These are phyloP conservation scores for Sinotaia quadrata DNA, from an alignment of 2,888 invertebrate genomes.

Conservation along the genomic window DNA sequence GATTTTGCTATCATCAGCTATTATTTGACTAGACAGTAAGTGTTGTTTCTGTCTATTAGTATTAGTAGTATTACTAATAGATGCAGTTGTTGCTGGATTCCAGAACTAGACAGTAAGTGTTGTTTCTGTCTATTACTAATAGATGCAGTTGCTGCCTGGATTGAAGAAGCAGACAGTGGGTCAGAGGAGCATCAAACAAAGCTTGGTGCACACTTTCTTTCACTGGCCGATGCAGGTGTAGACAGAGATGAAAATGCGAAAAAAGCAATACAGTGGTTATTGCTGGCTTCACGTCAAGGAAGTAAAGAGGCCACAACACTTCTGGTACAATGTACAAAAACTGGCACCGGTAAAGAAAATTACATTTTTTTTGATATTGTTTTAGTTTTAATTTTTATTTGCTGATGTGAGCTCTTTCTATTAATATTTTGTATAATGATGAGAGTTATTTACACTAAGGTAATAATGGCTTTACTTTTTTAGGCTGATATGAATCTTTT, in stretches of 20 bases:
- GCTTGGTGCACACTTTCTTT: conserved; percentile 56
- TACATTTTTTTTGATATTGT: no score
- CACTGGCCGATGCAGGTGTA: conserved; percentile 54
- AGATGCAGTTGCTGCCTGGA: conserved; percentile 36
- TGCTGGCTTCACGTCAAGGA: conserved; percentile 94
- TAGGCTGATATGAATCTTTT: no score
- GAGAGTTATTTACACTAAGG: no score
- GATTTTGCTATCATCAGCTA: no score
- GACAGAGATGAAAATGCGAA: conserved; percentile 78
- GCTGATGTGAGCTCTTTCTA: no score
- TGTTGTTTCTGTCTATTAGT: no score
- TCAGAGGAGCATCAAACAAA: conserved; percentile 54
- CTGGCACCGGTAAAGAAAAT: conserved; percentile 54
- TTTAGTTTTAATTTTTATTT: not conserved
- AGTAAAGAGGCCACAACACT: conserved; percentile 88
- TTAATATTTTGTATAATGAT: no score
- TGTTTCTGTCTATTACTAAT: not conserved
- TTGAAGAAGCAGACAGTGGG: conserved; percentile 50
- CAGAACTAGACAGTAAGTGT: no score
- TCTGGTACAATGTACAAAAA: conserved; percentile 73
- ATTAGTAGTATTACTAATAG: no score
- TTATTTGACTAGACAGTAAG: no score
- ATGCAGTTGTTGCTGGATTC: no score
- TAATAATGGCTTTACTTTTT: no score
- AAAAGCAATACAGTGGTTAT: conserved; percentile 90